phyloP scores from a whole-genome alignment of 2,797 vertebrate genomes.

The Micrastur ruficollis region DNA sequence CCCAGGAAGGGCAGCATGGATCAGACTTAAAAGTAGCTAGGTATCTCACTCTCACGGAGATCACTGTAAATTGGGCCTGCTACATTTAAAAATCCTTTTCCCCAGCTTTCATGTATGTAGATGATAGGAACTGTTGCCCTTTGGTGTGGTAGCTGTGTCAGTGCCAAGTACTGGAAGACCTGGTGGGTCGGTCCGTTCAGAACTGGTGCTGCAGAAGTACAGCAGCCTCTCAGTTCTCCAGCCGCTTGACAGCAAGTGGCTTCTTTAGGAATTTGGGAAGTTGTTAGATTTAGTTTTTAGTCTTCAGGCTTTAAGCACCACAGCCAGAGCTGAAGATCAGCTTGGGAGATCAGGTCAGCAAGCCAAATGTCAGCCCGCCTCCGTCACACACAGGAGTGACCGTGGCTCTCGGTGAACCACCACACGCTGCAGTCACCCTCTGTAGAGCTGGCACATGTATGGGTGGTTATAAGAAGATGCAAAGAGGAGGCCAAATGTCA shows the following conservation, averaged over 20 bases:
- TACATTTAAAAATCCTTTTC: neutral
- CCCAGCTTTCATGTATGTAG: neutral
- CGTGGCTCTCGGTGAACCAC: neutral
- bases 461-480: neutral
- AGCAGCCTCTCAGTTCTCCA: neutral
- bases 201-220: neutral
- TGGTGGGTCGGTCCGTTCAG: accelerated
- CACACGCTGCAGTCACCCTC: neutral
- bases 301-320: neutral
- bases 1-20: neutral
- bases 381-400: neutral
- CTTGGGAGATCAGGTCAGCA: neutral
- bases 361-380: neutral
- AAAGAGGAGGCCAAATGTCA: neutral
- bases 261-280: neutral
- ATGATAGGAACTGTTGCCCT: neutral
- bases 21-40: neutral
- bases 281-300: neutral
- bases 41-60: neutral
- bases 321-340: neutral
- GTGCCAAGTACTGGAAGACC: neutral
- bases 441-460: neutral
- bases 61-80: neutral
- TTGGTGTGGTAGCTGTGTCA: neutral
- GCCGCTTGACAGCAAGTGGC: neutral